phyloP scores from a whole-genome alignment of 2,888 invertebrate genomes.

The Phortica magna region DNA sequence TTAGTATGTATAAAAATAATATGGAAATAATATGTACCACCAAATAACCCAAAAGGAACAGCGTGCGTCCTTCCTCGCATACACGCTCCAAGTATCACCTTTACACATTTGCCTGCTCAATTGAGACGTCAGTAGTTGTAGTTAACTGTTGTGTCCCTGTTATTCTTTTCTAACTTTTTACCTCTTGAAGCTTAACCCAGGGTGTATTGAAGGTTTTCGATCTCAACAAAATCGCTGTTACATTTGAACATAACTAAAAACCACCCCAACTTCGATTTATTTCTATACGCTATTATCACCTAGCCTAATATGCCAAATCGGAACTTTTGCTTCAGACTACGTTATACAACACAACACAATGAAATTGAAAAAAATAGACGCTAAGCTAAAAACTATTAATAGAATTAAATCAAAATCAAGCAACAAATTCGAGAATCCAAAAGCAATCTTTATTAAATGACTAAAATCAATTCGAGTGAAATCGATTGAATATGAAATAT shows the following conservation, averaged over 20 bases:
- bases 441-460: conserved; percentile 73
- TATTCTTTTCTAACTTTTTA: no score
- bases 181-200: no score
- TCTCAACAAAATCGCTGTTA: no score
- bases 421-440: conserved; percentile 68
- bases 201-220: no score
- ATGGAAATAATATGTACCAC: conserved; percentile 21
- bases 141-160: no score
- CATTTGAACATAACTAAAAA: no score
- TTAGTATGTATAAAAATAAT: neutral
- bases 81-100: neutral
- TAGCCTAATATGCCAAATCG: no score
- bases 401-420: conserved; percentile 49
- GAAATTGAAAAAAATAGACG: neutral
- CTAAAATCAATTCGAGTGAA: conserved; percentile 46
- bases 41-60: neutral
- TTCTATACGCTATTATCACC: no score
- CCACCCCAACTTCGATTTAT: no score
- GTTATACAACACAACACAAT: no score
- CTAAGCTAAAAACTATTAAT: neutral
- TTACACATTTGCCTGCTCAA: neutral
- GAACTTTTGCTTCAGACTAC: no score
- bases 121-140: neutral
- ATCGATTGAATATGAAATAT: neutral
- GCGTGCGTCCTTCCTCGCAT: neutral